phyloP scores from a whole-genome alignment of 1,140 invertebrate genomes.

The Varroa destructor region DNA sequence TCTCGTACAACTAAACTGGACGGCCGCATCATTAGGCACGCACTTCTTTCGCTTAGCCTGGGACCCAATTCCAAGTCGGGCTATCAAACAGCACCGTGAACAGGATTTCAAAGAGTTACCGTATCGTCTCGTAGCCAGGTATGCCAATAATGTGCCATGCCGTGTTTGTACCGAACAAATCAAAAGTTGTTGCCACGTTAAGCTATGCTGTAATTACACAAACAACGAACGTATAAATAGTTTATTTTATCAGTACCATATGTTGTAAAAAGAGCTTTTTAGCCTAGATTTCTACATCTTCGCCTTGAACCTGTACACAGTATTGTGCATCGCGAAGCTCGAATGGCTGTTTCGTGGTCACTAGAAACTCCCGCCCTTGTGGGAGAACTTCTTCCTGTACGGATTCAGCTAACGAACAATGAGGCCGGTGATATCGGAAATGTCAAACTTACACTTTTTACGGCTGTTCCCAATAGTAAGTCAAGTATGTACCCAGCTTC shows the following conservation, averaged over 20 bases:
- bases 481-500: too few species aligned
- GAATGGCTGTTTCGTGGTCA: conserved; percentile 21
- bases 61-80: conserved; percentile 4
- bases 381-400: conserved; percentile 37
- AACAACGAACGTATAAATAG: too few species aligned
- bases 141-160: too few species aligned
- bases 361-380: conserved; percentile 33
- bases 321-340: conserved; percentile 17
- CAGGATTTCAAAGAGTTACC: conserved; percentile 2
- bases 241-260: background rate
- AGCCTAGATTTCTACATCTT: too few species aligned
- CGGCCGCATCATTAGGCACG: conserved; percentile 8
- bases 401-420: conserved; percentile 33
- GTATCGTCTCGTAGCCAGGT: conserved; percentile 3
- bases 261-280: background rate
- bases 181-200: too few species aligned
- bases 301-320: background rate
- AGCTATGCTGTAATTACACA: too few species aligned
- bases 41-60: conserved; percentile 16
- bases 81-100: background rate
- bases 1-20: conserved; percentile 1
- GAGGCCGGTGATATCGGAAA: conserved; percentile 32
- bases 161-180: too few species aligned
- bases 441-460: conserved; percentile 8
- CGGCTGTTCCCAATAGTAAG: background rate